A percentile compares a stretch with the other conserved stretches of the same genome.
phyloP scores from a whole-genome alignment of 1,140 invertebrate genomes.

The Drosophila kepulauana region DNA sequence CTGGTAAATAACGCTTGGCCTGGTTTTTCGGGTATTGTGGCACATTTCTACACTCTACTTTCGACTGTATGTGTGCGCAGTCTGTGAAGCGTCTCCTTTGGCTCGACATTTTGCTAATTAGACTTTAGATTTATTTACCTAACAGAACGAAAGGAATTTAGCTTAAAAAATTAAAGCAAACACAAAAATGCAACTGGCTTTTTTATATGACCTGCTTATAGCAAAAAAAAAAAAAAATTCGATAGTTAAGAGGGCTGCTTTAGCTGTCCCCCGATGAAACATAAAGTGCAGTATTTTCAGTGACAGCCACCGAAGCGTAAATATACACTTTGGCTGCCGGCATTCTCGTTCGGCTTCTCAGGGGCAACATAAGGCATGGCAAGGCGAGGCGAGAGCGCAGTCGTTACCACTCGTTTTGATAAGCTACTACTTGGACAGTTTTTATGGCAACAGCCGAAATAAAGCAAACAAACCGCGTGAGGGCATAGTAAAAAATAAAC shows the following conservation, averaged over 20 bases:
- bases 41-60: constrained; percentile 45
- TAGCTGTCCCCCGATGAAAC: constrained; percentile 61
- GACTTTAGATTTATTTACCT: neutral
- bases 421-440: constrained; percentile 51
- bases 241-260: constrained; percentile 22
- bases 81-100: neutral
- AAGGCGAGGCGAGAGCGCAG: neutral
- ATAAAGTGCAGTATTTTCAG: constrained; percentile 75
- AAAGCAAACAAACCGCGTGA: constrained; percentile 5
- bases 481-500: constrained; percentile 17
- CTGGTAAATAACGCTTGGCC: constrained; percentile 3
- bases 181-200: neutral
- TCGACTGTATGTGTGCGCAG: too few relatives aligned
- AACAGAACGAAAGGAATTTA: neutral
- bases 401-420: constrained; percentile 61
- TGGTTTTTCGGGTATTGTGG: constrained; percentile 10
- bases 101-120: neutral
- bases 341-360: constrained; percentile 27
- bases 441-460: constrained; percentile 47
- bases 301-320: constrained; percentile 55
- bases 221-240: constrained; percentile 5
- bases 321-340: constrained; percentile 57
- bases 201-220: constrained; percentile 4
- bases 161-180: neutral
- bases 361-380: constrained; percentile 56